phyloP scores from a whole-genome alignment of 2,888 invertebrate species.

The Vannuccia rotundouncinata region DNA sequence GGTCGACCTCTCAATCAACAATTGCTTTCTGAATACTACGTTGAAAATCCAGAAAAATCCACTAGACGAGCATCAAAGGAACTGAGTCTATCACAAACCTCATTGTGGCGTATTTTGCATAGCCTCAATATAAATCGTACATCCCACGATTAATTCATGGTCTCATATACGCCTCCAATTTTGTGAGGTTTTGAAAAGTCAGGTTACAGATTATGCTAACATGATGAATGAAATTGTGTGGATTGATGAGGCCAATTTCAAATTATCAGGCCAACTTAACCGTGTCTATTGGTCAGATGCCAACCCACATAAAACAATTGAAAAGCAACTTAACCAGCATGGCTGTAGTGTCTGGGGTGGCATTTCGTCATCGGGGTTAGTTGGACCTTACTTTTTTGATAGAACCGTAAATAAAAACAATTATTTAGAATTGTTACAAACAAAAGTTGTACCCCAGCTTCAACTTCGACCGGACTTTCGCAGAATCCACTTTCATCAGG shows the following conservation, averaged over 20 bases:
- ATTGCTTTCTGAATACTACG: slow-evolving; percentile 5
- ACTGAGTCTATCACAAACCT: slow-evolving; percentile 12
- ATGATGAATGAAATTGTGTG: slow-evolving; percentile 7
- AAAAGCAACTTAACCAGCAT: slow-evolving; percentile 18
- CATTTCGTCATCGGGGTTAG: background rate
- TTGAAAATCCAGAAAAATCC: slow-evolving; percentile 13
- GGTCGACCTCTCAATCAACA: slow-evolving; percentile 23
- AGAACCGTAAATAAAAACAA: background rate
- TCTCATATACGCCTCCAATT: slow-evolving; percentile 9
- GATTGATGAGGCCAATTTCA: slow-evolving; percentile 18
- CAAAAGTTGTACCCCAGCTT: slow-evolving; percentile 3
- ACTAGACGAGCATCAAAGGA: slow-evolving; percentile 21
- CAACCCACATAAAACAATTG: slow-evolving; percentile 21
- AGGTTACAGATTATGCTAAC: slow-evolving; percentile 23
- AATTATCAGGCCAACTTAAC: slow-evolving; percentile 5
- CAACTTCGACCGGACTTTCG: background rate
- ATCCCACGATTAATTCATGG: slow-evolving; percentile 23
- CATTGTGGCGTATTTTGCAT: slow-evolving; percentile 1
- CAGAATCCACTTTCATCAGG: slow-evolving; percentile 10
- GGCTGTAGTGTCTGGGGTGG: background rate
- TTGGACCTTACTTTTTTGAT: slow-evolving; percentile 7
- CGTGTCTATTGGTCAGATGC: slow-evolving; percentile 22
- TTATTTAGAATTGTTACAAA: slow-evolving; percentile 17
- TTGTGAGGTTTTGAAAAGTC: slow-evolving; percentile 19
- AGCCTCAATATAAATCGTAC: slow-evolving; percentile 11